Evolutionary conservation across 2,113 vertebrate genomes (phyloP).

Genomic region (Ochotona curzoniae): DNA sequence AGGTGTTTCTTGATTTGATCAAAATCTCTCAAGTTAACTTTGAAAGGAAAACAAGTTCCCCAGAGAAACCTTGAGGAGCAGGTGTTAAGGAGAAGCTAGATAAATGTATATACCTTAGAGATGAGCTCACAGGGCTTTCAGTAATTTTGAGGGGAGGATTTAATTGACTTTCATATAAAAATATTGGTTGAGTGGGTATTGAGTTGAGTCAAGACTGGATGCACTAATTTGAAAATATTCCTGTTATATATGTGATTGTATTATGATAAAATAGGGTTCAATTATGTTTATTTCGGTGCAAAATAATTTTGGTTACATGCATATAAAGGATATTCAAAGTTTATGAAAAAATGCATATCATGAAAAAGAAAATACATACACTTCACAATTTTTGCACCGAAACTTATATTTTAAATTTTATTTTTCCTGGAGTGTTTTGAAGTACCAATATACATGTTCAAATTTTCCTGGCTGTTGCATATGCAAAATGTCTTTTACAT

Average conservation of each 20-base stretch:
- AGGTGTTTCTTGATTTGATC: conserved; percentile 24
- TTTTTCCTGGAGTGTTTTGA: too few relatives aligned
- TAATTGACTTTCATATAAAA: neutral
- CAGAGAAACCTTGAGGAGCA: neutral
- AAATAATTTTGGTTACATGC: too few relatives aligned
- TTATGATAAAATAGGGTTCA: too few relatives aligned
- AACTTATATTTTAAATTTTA: too few relatives aligned
- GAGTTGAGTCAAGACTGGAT: conserved; percentile 27
- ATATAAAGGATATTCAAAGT: too few relatives aligned
- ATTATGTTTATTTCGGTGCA: too few relatives aligned
- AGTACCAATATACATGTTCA: neutral
- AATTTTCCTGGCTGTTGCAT: neutral
- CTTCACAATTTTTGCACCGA: too few relatives aligned
- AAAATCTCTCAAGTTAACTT: conserved; percentile 7
- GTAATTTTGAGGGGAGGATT: neutral
- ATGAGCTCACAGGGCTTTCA: neutral
- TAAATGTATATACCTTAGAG: neutral
- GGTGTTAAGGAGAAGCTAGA: neutral
- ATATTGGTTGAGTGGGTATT: neutral
- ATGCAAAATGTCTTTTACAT: neutral
- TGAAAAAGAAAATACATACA: too few relatives aligned
- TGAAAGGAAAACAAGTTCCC: conserved; percentile 21
- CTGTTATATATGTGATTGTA: neutral
- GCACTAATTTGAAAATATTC: neutral
- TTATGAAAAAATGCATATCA: too few relatives aligned